Conservation (phyloP, 2,888 invertebrate genomes). For the Elysia crispata region DNA sequence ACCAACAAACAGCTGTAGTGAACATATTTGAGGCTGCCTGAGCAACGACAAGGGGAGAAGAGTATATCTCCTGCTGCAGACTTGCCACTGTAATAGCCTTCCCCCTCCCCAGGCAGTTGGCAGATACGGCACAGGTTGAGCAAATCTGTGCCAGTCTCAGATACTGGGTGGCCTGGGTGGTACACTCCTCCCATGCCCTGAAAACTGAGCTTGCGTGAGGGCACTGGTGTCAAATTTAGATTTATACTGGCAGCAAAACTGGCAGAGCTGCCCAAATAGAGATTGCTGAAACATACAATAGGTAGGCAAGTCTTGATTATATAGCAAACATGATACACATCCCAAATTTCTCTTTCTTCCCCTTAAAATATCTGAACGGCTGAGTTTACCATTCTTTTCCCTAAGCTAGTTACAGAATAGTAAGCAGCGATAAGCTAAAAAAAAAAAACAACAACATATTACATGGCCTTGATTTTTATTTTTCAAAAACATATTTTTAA, state of each 20-base stretch:
- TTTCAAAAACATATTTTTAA: no score
- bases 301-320: background rate
- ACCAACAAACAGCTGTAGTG: conserved; percentile 80
- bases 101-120: conserved; percentile 75
- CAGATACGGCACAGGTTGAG: conserved; percentile 80
- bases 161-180: conserved; percentile 49
- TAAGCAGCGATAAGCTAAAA: no score
- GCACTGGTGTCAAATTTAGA: conserved; percentile 43
- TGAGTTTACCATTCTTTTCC: no score
- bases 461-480: no score
- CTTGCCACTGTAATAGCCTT: background rate
- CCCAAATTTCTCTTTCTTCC: no score
- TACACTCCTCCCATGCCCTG: no score
- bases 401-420: no score
- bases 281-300: background rate
- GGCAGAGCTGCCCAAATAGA: conserved; percentile 32
- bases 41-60: conserved; percentile 80
- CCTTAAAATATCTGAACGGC: no score
- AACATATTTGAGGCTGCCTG: conserved; percentile 80
- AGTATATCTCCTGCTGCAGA: conserved; percentile 67
- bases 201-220: no score
- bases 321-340: no score
- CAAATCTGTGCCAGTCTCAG: conserved; percentile 66
- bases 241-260: conserved; percentile 55
- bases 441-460: no score